Evolutionary conservation across 2,888 invertebrate species (phyloP).

Genomic region (Thelaira solivaga): DNA sequence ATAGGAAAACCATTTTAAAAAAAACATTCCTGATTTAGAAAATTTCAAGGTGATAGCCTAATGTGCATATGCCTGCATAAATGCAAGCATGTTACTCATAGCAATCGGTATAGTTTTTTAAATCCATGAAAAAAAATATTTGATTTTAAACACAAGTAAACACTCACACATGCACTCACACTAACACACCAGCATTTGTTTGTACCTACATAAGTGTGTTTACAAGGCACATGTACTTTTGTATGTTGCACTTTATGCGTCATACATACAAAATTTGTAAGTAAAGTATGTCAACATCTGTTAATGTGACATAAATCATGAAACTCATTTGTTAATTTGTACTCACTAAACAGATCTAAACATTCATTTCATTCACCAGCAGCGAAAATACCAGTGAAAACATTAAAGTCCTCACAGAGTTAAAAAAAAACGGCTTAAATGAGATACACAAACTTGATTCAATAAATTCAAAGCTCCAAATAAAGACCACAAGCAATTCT

Average conservation of each 20-base stretch:
- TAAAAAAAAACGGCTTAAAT: not conserved
- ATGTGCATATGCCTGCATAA: too few relatives aligned
- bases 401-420: not conserved
- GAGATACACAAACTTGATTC: slow-evolving; percentile 17
- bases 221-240: not conserved
- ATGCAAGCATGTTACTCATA: too few relatives aligned
- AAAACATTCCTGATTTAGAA: too few relatives aligned
- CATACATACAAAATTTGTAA: too few relatives aligned
- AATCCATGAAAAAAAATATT: too few relatives aligned
- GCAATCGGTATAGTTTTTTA: too few relatives aligned
- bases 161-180: too few relatives aligned
- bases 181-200: too few relatives aligned
- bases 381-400: not conserved
- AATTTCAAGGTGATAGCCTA: too few relatives aligned
- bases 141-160: too few relatives aligned
- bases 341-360: slow-evolving; percentile 23
- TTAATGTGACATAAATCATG: slow-evolving; percentile 59
- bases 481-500: not conserved
- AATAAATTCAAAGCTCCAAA: not conserved
- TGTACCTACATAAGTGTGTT: not conserved
- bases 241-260: slow-evolving; percentile 42
- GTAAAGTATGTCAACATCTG: slow-evolving; percentile 56
- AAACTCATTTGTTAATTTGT: slow-evolving; percentile 52
- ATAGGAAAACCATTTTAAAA: too few relatives aligned
- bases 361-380: not conserved